phyloP scores from a whole-genome alignment of 2,113 vertebrate species.

The Clarias batrachus region DNA sequence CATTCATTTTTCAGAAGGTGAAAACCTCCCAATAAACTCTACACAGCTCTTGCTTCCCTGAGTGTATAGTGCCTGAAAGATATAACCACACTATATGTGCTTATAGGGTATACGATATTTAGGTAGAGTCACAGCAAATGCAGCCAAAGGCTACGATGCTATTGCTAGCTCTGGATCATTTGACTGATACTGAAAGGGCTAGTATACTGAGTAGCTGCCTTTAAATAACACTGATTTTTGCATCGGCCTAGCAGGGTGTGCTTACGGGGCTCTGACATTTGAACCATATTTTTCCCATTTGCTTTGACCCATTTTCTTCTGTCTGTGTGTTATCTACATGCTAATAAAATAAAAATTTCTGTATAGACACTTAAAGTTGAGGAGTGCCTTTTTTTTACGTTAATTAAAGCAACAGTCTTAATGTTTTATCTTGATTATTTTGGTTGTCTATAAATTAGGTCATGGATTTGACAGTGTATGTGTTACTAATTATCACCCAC shows the following conservation, averaged over 20 bases:
- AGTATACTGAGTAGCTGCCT: constrained; percentile 13
- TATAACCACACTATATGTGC: constrained; percentile 17
- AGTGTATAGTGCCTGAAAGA: constrained; percentile 31
- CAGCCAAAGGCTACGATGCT: constrained; percentile 38
- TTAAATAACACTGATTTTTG: constrained; percentile 25
- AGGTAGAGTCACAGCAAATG: constrained; percentile 1
- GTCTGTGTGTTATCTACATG: constrained; percentile 70
- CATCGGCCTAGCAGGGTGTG: constrained; percentile 26
- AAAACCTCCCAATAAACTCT: constrained; percentile 30
- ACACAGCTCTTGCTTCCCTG: constrained; percentile 23
- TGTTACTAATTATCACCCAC: too few relatives aligned
- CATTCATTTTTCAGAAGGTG: constrained; percentile 29
- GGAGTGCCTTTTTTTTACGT: constrained; percentile 3
- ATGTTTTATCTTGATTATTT: not conserved
- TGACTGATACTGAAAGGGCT: constrained; percentile 29
- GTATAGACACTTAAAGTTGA: constrained; percentile 52
- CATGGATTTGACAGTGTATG: not conserved
- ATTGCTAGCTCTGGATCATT: constrained; percentile 35
- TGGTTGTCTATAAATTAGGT: not conserved
- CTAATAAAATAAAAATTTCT: constrained; percentile 73
- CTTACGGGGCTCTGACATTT: constrained; percentile 22
- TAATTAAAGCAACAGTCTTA: not conserved
- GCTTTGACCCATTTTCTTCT: constrained; percentile 62
- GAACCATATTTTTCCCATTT: constrained; percentile 53
- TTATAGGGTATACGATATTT: constrained; percentile 7